Conservation (phyloP, 2,888 invertebrate genomes). For the Himalopsyche japonica region DNA sequence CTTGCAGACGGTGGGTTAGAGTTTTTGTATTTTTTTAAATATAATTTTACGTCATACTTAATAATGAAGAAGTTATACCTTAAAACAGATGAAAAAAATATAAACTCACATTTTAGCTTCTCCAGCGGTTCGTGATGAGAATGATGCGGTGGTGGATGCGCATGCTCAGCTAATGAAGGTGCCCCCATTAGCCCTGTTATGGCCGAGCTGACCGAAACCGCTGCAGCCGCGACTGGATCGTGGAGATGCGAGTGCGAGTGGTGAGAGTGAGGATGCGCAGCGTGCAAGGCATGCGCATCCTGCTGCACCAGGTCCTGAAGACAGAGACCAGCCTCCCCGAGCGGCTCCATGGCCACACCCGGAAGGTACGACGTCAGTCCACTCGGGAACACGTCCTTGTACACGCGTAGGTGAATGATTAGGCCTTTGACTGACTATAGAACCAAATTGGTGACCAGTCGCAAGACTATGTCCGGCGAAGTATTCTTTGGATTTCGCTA, state of each 20-base stretch:
- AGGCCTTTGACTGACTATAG: slow-evolving; percentile 45
- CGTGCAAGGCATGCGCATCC: slow-evolving; percentile 54
- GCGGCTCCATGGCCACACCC: slow-evolving; percentile 70
- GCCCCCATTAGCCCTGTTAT: slow-evolving; percentile 58
- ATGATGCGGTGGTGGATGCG: slow-evolving; percentile 61
- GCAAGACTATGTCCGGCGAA: neutral
- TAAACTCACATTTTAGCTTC: slow-evolving; percentile 69
- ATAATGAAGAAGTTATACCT: no score
- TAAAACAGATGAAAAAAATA: no score
- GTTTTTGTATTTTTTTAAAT: neutral
- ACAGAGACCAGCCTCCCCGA: slow-evolving; percentile 72
- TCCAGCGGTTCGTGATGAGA: slow-evolving; percentile 75
- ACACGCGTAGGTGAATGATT: slow-evolving; percentile 62
- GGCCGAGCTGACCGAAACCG: slow-evolving; percentile 61
- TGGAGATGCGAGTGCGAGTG: slow-evolving; percentile 57
- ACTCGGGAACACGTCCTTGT: slow-evolving; percentile 55
- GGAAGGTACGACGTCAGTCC: slow-evolving; percentile 48
- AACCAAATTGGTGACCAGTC: neutral
- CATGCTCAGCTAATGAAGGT: slow-evolving; percentile 57
- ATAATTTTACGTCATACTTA: no score
- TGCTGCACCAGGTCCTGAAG: slow-evolving; percentile 70
- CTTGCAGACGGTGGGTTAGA: no score
- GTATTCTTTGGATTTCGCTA: neutral
- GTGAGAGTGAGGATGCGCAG: slow-evolving; percentile 56
- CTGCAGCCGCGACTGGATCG: slow-evolving; percentile 58